Base-by-base conservation (phyloP, 2,888 invertebrate genomes). In the Brenthis daphne region DNA sequence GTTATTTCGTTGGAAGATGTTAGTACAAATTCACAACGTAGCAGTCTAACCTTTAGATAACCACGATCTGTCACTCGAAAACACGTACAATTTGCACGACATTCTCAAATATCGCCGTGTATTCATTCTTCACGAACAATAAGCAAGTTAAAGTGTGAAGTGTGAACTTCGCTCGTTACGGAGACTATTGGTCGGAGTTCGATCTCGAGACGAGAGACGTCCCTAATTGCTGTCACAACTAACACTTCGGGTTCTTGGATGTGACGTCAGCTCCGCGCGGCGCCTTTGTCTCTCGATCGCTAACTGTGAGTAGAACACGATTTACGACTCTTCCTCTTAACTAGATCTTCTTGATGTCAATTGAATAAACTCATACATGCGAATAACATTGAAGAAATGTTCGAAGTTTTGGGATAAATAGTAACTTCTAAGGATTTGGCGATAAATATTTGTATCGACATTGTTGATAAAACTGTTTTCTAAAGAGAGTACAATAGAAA, bases 171-270 rank as follows among this genome's bases (percentile, higher is more conserved):
- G 65, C 69, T 69, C 69, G 69, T 65, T 69, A 69, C 56, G 33
- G 33, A 51, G 51, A 56, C 54, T 61, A 65, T 65, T 61, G 58
- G 56, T 43, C 8, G 43, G 60, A 54, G 55, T 69, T 69, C 65
- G 65, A 69, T 69, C 69, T 69, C 60, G 16, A 69, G 69, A 56
- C 69, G 58, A 37, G 14, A 69, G 69, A 56, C 65, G 58, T 55
- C 65, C 50, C 70, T 70, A 70, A 70, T 70, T 70, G 70, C 70
- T 70, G 70, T 70, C 70, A 67, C 70, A 64, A 64, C 67, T 64
- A 58, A 53, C 58, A 70, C 48, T 54, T 53, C 61, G 47, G 57
- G 57, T 64, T 68, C 68, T 64, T 68, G 47, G 8, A 53, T 48
- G 54, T 55, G 33, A 54, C 16, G 14, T 13, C 33, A 33, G 37